Base-by-base conservation (phyloP, 2,797 vertebrate genomes). In the Chaetophractus vellerosus region DNA sequence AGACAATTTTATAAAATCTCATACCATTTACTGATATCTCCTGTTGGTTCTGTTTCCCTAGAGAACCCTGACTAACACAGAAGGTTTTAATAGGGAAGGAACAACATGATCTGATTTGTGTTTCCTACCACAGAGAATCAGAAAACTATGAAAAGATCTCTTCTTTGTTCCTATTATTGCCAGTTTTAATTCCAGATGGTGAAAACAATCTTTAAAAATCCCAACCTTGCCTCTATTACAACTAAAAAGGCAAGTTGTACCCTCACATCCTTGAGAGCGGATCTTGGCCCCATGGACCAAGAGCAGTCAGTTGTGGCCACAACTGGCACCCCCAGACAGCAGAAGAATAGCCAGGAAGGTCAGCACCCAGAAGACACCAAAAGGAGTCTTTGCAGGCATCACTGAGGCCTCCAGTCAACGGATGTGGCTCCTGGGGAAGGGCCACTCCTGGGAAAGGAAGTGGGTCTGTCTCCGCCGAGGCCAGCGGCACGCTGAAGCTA, bases 181-280 rank as follows among this genome's bases (percentile, higher is more conserved):
- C 66, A 48, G 16, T 38, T 89, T 78, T 81, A 45, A 18, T 45
- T 91, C 66, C n/a, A 75, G 24, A 33, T 72, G 26, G 36, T 33
- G 26, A 90, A 85, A 85, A 71, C 0, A 7, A 63, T 79, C 33
- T 92, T 91, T 79, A 55, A 85, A 92, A 95, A 82, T 68, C 76
- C 69, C 61, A 86, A 41, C n/a, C 21, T 86, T 82, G 75, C 55
- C 74, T 93, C 55, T 82, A 23, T 15, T 79, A 95, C 55, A 88
- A 41, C 33, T 11, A 66, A 91, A 93, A 84, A 79, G 38, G 11
- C 45, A 80, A 80, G 31, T 69, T 71, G 68, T 48, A 52, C 80
- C 12, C 23, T 36, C 36, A 74, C 5, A 31, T 1, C 28, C 59
- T 45, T 78, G 87, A 81, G 36, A 93, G 4, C 45, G 5, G 1